Evolutionary conservation across 2,797 vertebrate genomes (phyloP), one percentile per base, ranked within the genome.

Genomic region (Pseudochaenichthys georgianus): DNA sequence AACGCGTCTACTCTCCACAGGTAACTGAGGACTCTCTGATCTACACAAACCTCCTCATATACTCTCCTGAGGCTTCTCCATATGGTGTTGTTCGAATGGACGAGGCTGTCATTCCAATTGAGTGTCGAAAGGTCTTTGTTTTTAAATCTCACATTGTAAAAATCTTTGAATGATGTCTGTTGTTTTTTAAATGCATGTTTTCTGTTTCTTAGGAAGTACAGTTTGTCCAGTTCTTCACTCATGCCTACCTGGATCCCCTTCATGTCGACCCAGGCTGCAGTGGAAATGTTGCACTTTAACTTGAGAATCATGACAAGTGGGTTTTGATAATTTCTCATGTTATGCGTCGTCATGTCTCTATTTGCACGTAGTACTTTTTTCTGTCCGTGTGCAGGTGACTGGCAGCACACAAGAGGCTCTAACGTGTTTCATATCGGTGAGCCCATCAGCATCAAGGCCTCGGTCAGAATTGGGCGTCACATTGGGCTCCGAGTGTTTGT

Each of bases 31-130:
- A 91, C 10, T 60, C 85, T 2, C 73, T 95, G 58, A 64, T 94
- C 61, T 95, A 95, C 88, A 93, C 91, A 5, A 95, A 94, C 74
- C 80, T 91, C 43, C 92, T 95, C 23, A 70, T 94, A 2, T 95
- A 92, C 73, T 57, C 88, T 13, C 94, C 94, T 1, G 16, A 9
- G 17, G 10, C 64, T 9, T 86, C 91, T 55, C 47, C 73, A 12
- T 78, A 87, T 1, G 92, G 92, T 0, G n/a, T 95, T n/a, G 80
- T 94, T 41, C 78, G 93, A 11, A 92, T 92, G 88, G 92, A 94
- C 0, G 85, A 88, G 41, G 91, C 90, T 0, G 89, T 93, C 1
- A 75, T 95, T 78, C 93, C 93, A 6, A 74, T 95, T 4, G 92
- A 94, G 70, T 95, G 94, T 64, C 17, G 48, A 77, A 42, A 94